phyloP scores from a whole-genome alignment of 1,140 invertebrate species.

The Argopecten irradians region DNA sequence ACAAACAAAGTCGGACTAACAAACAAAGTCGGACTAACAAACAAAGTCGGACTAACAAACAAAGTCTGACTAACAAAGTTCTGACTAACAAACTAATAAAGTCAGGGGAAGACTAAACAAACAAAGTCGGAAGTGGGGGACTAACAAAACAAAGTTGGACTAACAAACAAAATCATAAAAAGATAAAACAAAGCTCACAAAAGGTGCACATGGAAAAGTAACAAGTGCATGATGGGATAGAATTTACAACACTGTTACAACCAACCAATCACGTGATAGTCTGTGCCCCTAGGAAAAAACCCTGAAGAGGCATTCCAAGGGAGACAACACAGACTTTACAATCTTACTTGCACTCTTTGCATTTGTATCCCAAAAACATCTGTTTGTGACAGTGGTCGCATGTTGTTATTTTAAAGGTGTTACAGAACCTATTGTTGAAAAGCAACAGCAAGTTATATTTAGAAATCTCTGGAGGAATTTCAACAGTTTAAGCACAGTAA shows the following conservation, averaged over 20 bases:
- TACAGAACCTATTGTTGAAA: constrained; percentile 61
- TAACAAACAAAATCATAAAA: not conserved
- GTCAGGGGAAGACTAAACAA: too few relatives aligned
- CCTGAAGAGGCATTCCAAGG: not conserved
- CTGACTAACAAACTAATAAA: too few relatives aligned
- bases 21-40: too few relatives aligned
- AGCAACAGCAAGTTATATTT: not conserved
- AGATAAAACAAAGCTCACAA: not conserved
- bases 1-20: too few relatives aligned
- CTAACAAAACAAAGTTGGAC: not conserved
- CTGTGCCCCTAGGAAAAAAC: not conserved
- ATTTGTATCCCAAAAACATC: constrained; percentile 93
- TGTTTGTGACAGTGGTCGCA: constrained; percentile 95
- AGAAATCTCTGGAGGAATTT: not conserved
- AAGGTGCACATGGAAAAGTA: not conserved
- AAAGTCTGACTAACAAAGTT: too few relatives aligned
- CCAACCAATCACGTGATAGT: not conserved
- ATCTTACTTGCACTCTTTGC: constrained; percentile 92
- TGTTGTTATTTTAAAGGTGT: constrained; percentile 87
- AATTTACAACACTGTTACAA: constrained; percentile 10
- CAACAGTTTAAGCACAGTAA: too few relatives aligned
- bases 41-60: too few relatives aligned
- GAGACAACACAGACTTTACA: not conserved
- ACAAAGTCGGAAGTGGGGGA: too few relatives aligned
- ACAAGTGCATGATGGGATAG: constrained; percentile 13